These are phyloP conservation scores for Drosophila buzzatii DNA, from an alignment of 2,888 invertebrate genomes.

Conservation along the genomic window DNA sequence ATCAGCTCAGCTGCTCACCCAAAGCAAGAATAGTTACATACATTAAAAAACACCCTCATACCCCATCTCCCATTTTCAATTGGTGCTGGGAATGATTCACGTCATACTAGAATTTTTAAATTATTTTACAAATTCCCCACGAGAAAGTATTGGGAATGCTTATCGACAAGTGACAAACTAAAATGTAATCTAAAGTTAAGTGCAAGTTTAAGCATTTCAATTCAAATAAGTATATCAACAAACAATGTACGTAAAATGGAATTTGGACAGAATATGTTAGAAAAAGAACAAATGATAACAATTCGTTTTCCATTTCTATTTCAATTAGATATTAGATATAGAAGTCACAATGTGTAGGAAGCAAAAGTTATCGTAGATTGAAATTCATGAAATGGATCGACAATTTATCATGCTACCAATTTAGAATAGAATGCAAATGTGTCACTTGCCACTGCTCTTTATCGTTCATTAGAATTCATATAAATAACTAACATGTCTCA, in stretches of 20 bases:
- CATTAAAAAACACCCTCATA: neutral
- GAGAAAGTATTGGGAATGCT: neutral
- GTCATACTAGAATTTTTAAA: neutral
- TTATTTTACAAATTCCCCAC: neutral
- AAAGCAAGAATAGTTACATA: neutral
- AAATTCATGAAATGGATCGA: neutral
- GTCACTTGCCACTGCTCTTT: neutral
- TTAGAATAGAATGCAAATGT: neutral
- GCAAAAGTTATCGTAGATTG: neutral
- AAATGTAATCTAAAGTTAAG: neutral
- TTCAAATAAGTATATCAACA: neutral
- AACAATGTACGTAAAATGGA: neutral
- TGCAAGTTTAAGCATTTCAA: neutral
- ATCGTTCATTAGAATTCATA: too few relatives aligned
- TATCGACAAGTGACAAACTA: neutral
- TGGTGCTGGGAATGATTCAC: neutral
- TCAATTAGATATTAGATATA: neutral
- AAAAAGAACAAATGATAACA: neutral
- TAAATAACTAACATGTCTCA: too few relatives aligned
- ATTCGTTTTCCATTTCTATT: neutral
- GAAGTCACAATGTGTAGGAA: neutral
- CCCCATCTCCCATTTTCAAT: neutral
- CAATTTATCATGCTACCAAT: neutral
- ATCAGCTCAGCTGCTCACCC: neutral
- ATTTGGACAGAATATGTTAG: neutral